Percentiles rank a stretch among this genome's conserved stretches.
These are phyloP conservation scores for Papilio polyxenes DNA, from an alignment of 1,140 invertebrate genomes.

Conservation along the genomic window DNA sequence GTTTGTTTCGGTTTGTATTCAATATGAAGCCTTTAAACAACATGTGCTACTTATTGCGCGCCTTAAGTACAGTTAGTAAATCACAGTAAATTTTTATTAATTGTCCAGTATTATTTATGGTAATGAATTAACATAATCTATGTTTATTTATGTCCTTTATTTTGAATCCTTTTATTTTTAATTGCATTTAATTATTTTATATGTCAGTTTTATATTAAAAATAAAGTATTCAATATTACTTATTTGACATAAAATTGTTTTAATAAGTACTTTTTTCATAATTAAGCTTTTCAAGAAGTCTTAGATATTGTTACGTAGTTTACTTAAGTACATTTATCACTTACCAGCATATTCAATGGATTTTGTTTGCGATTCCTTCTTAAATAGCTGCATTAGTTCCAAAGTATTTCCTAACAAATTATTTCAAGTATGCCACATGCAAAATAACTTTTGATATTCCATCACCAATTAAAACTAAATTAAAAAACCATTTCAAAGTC, in stretches of 20 bases:
- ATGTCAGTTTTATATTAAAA: no score
- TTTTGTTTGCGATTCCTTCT: slow-evolving; percentile 53
- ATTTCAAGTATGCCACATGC: not conserved
- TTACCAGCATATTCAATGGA: slow-evolving; percentile 52
- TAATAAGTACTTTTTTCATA: not conserved
- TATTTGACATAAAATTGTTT: no score
- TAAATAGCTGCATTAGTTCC: slow-evolving; percentile 57
- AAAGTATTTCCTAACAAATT: slow-evolving; percentile 60
- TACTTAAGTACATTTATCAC: slow-evolving; percentile 36
- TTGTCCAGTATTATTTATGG: slow-evolving; percentile 6
- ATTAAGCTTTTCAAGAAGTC: slow-evolving; percentile 18
- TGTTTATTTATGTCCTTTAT: not conserved
- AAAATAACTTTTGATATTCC: slow-evolving; percentile 1
- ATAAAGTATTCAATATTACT: no score
- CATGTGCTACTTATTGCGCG: not conserved
- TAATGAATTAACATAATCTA: not conserved
- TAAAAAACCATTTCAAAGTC: not conserved
- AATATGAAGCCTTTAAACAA: slow-evolving; percentile 17
- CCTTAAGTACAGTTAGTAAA: not conserved
- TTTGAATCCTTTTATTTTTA: no score
- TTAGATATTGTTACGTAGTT: no score
- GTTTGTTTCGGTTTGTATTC: slow-evolving; percentile 18
- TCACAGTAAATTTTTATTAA: not conserved
- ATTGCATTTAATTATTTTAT: no score
- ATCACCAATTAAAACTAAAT: slow-evolving; percentile 23